phyloP scores from a whole-genome alignment of 2,888 invertebrate species.

The Pachymerium ferrugineum region DNA sequence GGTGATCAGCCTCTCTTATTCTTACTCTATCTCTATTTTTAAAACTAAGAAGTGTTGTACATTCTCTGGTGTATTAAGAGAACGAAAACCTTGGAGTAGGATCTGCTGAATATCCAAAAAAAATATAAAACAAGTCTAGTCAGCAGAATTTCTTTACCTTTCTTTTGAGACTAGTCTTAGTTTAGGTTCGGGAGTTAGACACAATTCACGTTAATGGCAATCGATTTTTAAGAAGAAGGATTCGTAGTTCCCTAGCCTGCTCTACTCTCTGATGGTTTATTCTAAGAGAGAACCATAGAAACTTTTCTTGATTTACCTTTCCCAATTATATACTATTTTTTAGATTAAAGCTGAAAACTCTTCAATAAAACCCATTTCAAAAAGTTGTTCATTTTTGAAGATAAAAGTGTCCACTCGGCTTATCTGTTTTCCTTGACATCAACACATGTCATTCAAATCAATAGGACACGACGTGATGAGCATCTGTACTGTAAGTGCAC shows the following conservation, averaged over 20 bases:
- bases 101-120: slow-evolving; percentile 8
- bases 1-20: too few relatives aligned
- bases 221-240: slow-evolving; percentile 3
- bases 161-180: slow-evolving; percentile 8
- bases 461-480: neutral
- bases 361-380: too few relatives aligned
- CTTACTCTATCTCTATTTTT: too few relatives aligned
- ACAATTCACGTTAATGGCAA: slow-evolving; percentile 8
- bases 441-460: neutral
- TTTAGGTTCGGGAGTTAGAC: neutral
- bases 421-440: neutral
- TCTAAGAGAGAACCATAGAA: too few relatives aligned
- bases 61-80: too few relatives aligned
- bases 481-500: neutral
- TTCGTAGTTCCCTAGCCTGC: neutral
- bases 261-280: neutral
- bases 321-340: too few relatives aligned
- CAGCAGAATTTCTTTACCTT: neutral
- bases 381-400: too few relatives aligned
- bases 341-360: too few relatives aligned
- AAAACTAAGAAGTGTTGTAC: too few relatives aligned
- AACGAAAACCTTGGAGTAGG: neutral
- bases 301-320: too few relatives aligned
- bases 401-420: too few relatives aligned
- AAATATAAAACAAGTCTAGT: slow-evolving; percentile 3